Percentiles rank a stretch among this genome's conserved stretches.
Evolutionary conservation across 2,888 invertebrate genomes (phyloP).

Genomic region (Liodrosophila aerea): DNA sequence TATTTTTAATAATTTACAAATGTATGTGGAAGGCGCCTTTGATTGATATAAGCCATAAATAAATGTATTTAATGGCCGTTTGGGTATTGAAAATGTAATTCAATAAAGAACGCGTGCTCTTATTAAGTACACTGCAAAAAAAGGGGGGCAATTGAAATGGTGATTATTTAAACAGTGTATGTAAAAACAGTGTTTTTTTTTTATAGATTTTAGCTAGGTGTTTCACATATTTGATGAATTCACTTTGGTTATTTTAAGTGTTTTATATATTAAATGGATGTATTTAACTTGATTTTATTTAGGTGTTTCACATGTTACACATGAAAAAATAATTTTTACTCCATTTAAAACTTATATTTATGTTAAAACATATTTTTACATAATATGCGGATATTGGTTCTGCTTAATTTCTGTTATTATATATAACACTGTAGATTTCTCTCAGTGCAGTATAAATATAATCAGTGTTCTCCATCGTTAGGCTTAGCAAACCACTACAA

Average conservation of each 20-base stretch:
- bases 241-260: too few species aligned
- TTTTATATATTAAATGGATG: too few species aligned
- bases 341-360: too few species aligned
- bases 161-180: neutral
- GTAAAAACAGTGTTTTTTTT: too few species aligned
- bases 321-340: too few species aligned
- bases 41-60: constrained; percentile 58
- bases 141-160: neutral
- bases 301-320: neutral
- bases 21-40: constrained; percentile 14
- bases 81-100: constrained; percentile 27
- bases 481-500: constrained; percentile 80
- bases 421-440: constrained; percentile 10
- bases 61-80: constrained; percentile 8
- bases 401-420: too few species aligned
- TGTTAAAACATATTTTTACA: too few species aligned
- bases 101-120: constrained; percentile 28
- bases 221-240: too few species aligned
- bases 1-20: constrained; percentile 32
- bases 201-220: too few species aligned
- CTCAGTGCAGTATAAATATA: constrained; percentile 62
- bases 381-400: too few species aligned
- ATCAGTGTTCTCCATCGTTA: constrained; percentile 50
- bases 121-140: constrained; percentile 46
- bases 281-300: too few species aligned